These are phyloP conservation scores for human (Homo sapiens) DNA, from an alignment of 2,113 vertebrate genomes.

Conservation along the genomic window GRCh38 chr2:50416001-50416500, in stretches of 20 bases:
- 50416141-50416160: background rate
- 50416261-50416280: background rate
- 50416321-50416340: rapidly evolving
- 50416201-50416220: background rate
- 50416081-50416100: background rate
- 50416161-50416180: background rate
- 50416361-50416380: too few relatives aligned
- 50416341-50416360: background rate
- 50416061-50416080: background rate
- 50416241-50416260: background rate
- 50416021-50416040: background rate
- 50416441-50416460: background rate
- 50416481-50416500: background rate
- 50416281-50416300: background rate
- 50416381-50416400: background rate
- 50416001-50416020: background rate
- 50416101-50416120: background rate
- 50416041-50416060: background rate
- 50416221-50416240: background rate
- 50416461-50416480: background rate
- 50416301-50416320: background rate
- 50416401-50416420: background rate
- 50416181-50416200: background rate
- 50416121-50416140: background rate
- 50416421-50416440: background rate